Conservation (phyloP, 2,113 vertebrate species). For the Zingel zingel region DNA sequence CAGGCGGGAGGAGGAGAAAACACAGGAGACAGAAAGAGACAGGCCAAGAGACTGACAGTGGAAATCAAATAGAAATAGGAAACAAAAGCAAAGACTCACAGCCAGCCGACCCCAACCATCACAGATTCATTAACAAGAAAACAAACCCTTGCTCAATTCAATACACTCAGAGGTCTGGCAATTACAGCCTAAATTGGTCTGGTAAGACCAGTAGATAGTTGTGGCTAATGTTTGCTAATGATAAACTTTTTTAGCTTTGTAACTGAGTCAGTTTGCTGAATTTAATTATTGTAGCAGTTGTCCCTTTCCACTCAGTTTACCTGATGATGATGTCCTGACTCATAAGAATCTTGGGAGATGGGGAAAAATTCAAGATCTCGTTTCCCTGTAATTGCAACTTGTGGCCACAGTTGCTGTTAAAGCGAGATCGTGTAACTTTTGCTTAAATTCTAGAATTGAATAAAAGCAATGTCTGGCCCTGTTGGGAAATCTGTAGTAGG, state of each 20-base stretch:
- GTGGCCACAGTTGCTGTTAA: neutral
- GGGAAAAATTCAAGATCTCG: neutral
- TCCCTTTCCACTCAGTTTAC: neutral
- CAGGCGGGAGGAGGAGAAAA: too few species aligned
- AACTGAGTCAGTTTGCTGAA: neutral
- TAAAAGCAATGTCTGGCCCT: slow-evolving; percentile 15
- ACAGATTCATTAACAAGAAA: neutral
- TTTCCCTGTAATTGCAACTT: neutral
- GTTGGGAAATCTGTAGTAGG: slow-evolving; percentile 18
- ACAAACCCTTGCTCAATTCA: neutral
- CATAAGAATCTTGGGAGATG: neutral
- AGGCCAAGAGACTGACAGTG: too few species aligned
- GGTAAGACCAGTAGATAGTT: neutral
- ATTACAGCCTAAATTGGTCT: neutral
- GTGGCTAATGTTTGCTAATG: neutral
- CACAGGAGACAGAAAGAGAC: too few species aligned
- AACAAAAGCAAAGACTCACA: too few species aligned
- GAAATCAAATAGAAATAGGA: too few species aligned
- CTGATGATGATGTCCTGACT: neutral
- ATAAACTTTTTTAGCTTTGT: neutral
- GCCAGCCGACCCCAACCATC: too few species aligned
- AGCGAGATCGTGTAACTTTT: too few species aligned
- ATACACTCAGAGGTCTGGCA: neutral
- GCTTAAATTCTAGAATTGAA: neutral
- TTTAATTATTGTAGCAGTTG: neutral